Evolutionary conservation across 1,140 invertebrate genomes (phyloP).

Genomic region (Frieseomelitta varia): DNA sequence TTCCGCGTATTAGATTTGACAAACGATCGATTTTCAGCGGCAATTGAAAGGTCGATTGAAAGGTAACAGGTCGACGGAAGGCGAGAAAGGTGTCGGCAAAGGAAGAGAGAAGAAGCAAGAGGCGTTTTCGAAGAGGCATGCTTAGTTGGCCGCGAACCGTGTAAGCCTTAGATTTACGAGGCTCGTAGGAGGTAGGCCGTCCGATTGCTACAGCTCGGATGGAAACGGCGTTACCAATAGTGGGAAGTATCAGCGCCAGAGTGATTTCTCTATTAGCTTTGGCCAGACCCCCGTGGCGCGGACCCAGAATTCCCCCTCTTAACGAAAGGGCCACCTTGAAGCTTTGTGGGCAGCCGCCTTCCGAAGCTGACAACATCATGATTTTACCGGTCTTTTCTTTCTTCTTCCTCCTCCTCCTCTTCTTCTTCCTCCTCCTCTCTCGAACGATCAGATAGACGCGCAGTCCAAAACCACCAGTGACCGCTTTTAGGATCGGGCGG

Average conservation of each 20-base stretch:
- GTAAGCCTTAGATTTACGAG: conserved; percentile 68
- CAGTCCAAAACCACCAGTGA: conserved; percentile 26
- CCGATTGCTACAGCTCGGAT: conserved; percentile 52
- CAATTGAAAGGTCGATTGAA: conserved; percentile 23
- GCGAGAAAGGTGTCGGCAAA: neutral
- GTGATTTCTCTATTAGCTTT: conserved; percentile 75
- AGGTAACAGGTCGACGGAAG: neutral
- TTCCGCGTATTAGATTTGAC: conserved; percentile 21
- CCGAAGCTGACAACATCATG: conserved; percentile 59
- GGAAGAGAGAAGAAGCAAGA: neutral
- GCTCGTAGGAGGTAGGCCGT: conserved; percentile 55
- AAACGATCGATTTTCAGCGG: conserved; percentile 31
- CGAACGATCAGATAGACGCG: conserved; percentile 60
- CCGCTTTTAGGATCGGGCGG: conserved; percentile 54
- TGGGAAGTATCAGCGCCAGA: conserved; percentile 68
- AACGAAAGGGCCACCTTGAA: conserved; percentile 63
- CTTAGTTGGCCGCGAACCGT: conserved; percentile 39
- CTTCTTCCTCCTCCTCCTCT: conserved; percentile 1
- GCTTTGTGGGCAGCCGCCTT: conserved; percentile 68
- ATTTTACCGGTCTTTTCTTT: conserved; percentile 64
- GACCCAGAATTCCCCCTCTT: conserved; percentile 34
- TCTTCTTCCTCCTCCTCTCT: conserved; percentile 28
- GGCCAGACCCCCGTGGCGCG: conserved; percentile 65
- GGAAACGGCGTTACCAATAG: conserved; percentile 66
- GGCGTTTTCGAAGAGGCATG: neutral